A percentile compares a stretch with the other conserved stretches of the same genome.
Evolutionary conservation across 2,888 invertebrate species (phyloP).

Genomic region (Terebella lapidaria): DNA sequence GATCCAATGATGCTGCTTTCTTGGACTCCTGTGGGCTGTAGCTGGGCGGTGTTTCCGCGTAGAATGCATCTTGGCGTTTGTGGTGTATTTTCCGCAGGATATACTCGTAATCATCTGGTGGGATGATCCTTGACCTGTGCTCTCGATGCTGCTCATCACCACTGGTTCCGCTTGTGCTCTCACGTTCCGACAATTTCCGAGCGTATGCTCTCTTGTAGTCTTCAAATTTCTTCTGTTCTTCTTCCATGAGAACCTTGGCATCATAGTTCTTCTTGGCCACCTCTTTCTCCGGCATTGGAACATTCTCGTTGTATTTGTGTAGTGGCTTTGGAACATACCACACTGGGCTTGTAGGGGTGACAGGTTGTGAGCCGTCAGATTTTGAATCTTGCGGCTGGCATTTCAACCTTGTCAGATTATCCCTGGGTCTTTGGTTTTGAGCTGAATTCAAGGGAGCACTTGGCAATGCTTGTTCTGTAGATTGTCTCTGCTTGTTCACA

Average conservation of each 20-base stretch:
- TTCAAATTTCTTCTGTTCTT: slow-evolving; percentile 22
- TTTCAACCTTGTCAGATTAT: neutral
- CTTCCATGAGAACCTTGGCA: slow-evolving; percentile 22
- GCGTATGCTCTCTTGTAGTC: slow-evolving; percentile 21
- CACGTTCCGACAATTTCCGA: slow-evolving; percentile 9
- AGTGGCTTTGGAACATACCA: slow-evolving; percentile 6
- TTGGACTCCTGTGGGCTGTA: neutral
- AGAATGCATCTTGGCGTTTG: slow-evolving; percentile 2
- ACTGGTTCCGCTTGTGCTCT: slow-evolving; percentile 4
- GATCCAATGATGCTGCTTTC: neutral
- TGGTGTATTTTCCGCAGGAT: slow-evolving; percentile 17
- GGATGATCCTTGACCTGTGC: neutral
- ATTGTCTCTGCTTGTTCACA: neutral
- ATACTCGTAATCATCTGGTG: slow-evolving; percentile 25
- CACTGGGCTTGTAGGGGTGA: neutral
- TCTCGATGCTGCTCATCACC: neutral
- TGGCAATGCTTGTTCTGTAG: neutral
- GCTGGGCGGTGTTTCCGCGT: neutral
- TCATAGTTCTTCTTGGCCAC: slow-evolving; percentile 6
- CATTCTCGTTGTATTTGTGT: neutral
- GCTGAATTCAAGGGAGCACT: neutral
- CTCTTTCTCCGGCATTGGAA: neutral
- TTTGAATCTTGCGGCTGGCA: neutral
- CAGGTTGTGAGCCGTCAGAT: neutral
- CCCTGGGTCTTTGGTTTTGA: no score